Conservation (phyloP, 2,888 invertebrate genomes). For the Dryomyza anilis region DNA sequence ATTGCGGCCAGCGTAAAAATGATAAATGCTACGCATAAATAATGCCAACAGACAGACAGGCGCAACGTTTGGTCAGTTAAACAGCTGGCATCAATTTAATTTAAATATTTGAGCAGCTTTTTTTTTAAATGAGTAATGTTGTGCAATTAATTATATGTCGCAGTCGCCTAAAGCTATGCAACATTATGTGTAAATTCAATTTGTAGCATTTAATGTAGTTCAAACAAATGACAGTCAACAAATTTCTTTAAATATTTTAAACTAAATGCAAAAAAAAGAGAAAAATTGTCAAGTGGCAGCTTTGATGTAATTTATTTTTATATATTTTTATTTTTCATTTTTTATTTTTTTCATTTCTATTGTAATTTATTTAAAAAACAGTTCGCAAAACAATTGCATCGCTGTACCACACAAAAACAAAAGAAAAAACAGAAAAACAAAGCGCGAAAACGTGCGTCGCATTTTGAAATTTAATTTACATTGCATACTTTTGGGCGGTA, state of each 20-base stretch:
- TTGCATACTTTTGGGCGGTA: not conserved
- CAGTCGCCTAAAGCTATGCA: no score
- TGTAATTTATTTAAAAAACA: not conserved
- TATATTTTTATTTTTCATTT: not conserved
- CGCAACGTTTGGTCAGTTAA: not conserved
- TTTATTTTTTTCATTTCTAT: not conserved
- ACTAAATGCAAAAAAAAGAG: no score
- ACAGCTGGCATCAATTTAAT: conserved; percentile 3
- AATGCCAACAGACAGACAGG: not conserved
- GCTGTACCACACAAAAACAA: no score
- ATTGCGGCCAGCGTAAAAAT: no score
- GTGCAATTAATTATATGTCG: conserved; percentile 7
- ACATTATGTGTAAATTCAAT: no score
- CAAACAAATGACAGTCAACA: no score
- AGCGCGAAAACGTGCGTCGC: not conserved
- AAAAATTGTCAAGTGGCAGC: not conserved
- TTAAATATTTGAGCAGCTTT: not conserved
- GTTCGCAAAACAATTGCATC: conserved; percentile 1
- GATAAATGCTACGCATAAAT: no score
- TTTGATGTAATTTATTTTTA: not conserved
- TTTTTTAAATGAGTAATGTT: not conserved
- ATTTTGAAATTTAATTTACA: not conserved
- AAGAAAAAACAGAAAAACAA: no score
- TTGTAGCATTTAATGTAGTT: no score
- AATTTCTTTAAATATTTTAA: no score